Percentiles rank a stretch among this genome's conserved stretches.
phyloP scores from a whole-genome alignment of 2,797 vertebrate genomes.

The Tokudaia muenninki region DNA sequence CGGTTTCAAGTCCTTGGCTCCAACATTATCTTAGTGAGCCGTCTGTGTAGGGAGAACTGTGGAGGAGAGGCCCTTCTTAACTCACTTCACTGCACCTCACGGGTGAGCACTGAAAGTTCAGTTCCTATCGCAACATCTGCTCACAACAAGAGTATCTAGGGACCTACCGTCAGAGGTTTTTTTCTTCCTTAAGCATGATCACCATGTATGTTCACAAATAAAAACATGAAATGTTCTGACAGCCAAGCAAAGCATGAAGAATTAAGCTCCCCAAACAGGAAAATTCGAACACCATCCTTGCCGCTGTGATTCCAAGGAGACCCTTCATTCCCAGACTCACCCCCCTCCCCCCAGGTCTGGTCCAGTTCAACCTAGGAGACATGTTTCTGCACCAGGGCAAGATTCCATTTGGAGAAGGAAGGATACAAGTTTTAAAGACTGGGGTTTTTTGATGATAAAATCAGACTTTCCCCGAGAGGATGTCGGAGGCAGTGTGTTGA shows the following conservation, averaged over 20 bases:
- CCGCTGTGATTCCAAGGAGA: neutral
- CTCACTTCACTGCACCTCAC: constrained; percentile 71
- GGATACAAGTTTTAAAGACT: neutral
- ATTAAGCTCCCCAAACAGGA: constrained; percentile 81
- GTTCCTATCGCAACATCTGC: constrained; percentile 86
- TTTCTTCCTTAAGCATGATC: constrained; percentile 88
- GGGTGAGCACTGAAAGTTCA: constrained; percentile 83
- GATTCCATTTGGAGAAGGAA: constrained; percentile 32
- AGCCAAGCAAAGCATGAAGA: constrained; percentile 88
- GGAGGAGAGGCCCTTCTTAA: neutral
- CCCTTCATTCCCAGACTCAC: neutral
- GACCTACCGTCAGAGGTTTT: constrained; percentile 82
- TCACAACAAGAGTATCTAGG: constrained; percentile 86
- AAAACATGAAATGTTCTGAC: constrained; percentile 88
- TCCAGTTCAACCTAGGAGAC: neutral
- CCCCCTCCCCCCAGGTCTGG: neutral
- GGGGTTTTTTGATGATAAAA: constrained; percentile 68
- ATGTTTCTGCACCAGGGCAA: neutral
- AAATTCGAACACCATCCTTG: neutral
- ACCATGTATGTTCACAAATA: constrained; percentile 87
- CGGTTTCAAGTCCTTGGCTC: constrained; percentile 71
- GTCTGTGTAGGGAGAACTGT: constrained; percentile 1
- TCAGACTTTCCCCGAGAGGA: constrained; percentile 65
- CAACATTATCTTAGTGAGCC: constrained; percentile 70
- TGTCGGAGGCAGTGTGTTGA: neutral